These are phyloP conservation scores for Chiloscyllium plagiosum DNA, from an alignment of 2,113 vertebrate genomes.

Conservation along the genomic window DNA sequence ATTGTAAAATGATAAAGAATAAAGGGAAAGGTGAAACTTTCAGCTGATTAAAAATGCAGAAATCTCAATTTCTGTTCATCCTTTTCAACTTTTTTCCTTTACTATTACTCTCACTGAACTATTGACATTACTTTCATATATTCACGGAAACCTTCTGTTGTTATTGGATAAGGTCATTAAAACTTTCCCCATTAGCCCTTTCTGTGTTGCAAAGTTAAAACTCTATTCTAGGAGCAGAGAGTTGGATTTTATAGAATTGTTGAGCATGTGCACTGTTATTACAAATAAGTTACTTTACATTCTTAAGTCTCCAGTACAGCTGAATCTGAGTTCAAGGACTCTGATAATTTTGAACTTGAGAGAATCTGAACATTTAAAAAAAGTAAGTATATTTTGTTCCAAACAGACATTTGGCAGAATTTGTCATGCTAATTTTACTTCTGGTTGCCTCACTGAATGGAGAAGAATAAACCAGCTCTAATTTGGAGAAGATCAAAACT, in stretches of 20 bases:
- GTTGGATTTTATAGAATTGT: neutral
- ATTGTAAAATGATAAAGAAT: neutral
- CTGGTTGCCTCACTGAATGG: neutral
- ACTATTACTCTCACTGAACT: neutral
- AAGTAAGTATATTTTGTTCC: neutral
- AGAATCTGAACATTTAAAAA: neutral
- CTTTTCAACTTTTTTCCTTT: neutral
- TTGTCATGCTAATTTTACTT: neutral
- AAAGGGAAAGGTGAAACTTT: neutral
- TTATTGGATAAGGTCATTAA: neutral
- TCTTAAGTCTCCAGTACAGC: neutral
- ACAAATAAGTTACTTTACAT: neutral
- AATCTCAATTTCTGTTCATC: neutral
- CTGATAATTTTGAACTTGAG: neutral
- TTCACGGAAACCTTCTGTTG: neutral
- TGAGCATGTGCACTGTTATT: neutral
- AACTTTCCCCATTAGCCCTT: neutral
- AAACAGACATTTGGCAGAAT: conserved; percentile 7
- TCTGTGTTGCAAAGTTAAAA: neutral
- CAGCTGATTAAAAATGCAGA: neutral
- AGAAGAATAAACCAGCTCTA: neutral
- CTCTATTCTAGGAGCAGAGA: neutral
- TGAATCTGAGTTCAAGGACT: neutral
- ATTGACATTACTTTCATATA: neutral
- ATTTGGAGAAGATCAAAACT: neutral